Evolutionary conservation across 2,113 vertebrate species (phyloP), one percentile per base, ranked within the genome.

Genomic region (Caranx ignobilis): DNA sequence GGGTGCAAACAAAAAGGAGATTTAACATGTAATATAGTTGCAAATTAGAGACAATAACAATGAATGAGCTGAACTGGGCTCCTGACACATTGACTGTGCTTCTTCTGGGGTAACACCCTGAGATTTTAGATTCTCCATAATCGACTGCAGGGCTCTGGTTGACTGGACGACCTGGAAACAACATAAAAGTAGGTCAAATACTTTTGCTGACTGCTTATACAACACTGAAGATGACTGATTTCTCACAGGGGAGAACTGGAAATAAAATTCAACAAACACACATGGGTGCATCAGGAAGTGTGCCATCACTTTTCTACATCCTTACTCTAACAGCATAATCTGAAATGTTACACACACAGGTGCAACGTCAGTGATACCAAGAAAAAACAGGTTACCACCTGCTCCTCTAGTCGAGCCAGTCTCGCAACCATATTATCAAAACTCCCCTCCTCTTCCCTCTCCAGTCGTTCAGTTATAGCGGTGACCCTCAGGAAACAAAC

Each of bases 341-440:
- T 70, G 19, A 32, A 68, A 71, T 60, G 21, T 50, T 6, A 66
- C 50, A 74, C 37, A 60, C 52, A 15, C 47, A 72, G 41, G 70
- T 73, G 55, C 61, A 47, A 81, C 59, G 50, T 64, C 11, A 59
- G 48, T 19, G 13, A 47, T 64, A 31, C 60, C 19, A 18, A n/a
- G 26, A 63, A 71, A 72, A 77, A 77, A 8, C 11, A 74, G 78
- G 54, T 73, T 43, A 82, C 47, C 71, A 99, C 98, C 97, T 99
- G 97, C 21, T 97, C 95, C 91, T 99, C 97, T 65, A 99, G 91
- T 74, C 91, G 92, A 19, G 77, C 55, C 84, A 98, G 71, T 45
- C 95, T 95, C 84, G 95, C 95, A 54, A 93, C 90, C 82, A 95
- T 16, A 16, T 91, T 71, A 16, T 89, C 90, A 0, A 94, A 93